These are phyloP conservation scores for Saccopteryx bilineata DNA, from an alignment of 2,113 vertebrate genomes.

Conservation along the genomic window DNA sequence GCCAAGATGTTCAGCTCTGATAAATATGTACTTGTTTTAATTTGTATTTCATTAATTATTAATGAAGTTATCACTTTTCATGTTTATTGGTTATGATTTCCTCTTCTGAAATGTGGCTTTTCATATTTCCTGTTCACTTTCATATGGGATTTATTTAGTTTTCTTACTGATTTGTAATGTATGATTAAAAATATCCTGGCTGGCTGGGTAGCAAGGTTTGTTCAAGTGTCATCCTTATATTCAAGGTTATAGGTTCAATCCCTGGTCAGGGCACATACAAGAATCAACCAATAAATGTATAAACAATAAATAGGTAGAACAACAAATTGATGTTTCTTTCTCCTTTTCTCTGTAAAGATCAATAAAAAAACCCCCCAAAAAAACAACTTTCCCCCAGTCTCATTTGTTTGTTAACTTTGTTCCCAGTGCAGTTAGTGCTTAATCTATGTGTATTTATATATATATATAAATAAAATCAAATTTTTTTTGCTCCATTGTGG, in stretches of 20 bases:
- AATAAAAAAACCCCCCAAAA: not conserved
- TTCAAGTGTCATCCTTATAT: too few relatives aligned
- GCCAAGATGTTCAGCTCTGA: not conserved
- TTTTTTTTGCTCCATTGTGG: too few relatives aligned
- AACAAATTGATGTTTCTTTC: too few relatives aligned
- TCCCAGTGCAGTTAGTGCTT: not conserved
- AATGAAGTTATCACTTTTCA: constrained; percentile 44
- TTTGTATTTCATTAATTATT: constrained; percentile 38
- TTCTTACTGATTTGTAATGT: constrained; percentile 37
- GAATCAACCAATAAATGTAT: too few relatives aligned
- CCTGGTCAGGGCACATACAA: too few relatives aligned
- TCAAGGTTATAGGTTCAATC: too few relatives aligned
- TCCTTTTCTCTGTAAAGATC: too few relatives aligned
- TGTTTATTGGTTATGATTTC: not conserved
- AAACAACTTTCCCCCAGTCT: not conserved
- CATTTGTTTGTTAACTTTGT: constrained; percentile 31
- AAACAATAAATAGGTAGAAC: too few relatives aligned
- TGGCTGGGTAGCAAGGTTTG: too few relatives aligned
- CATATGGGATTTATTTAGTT: constrained; percentile 16
- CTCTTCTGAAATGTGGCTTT: constrained; percentile 39
- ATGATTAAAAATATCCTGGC: not conserved
- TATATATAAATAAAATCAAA: too few relatives aligned
- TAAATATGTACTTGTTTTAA: not conserved
- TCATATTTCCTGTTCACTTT: not conserved
- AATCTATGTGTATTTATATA: constrained; percentile 19